Percentiles rank a stretch among this genome's conserved stretches.
Conservation (phyloP, 2,113 vertebrate species). For the Anarhynchus alexandrinus region DNA sequence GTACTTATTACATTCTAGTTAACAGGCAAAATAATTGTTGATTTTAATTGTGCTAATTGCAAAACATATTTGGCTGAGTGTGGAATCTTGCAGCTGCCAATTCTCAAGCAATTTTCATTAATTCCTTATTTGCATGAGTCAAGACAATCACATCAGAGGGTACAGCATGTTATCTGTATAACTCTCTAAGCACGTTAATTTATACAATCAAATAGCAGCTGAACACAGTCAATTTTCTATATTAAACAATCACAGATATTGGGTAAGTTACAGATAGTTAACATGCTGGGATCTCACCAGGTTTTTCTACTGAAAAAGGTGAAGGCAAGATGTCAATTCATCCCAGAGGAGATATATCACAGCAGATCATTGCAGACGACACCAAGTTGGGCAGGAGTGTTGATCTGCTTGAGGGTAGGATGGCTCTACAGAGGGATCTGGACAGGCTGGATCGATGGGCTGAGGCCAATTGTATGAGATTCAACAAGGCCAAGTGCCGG, state of each 20-base stretch:
- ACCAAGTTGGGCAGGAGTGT: not conserved
- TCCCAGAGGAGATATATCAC: not conserved
- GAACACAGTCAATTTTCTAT: not conserved
- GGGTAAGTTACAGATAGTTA: not conserved
- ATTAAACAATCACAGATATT: not conserved
- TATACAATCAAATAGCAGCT: not conserved
- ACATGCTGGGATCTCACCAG: slow-evolving; percentile 50
- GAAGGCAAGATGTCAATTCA: slow-evolving; percentile 22
- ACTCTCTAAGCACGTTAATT: not conserved
- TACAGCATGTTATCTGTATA: not conserved
- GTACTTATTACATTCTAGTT: not conserved
- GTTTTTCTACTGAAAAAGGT: slow-evolving; percentile 18
- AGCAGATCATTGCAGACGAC: not conserved
- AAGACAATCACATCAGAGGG: not conserved
- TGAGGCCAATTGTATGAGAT: not conserved
- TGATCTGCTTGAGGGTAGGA: not conserved
- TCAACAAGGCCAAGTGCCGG: not conserved
- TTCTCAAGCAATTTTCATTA: not conserved
- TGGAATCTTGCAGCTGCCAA: not conserved
- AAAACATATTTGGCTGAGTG: not conserved
- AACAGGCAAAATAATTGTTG: not conserved
- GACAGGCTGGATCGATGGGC: not conserved
- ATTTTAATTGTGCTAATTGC: not conserved
- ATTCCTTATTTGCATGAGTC: not conserved
- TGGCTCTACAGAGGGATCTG: not conserved